Percentiles rank a stretch among this genome's conserved stretches.
These are phyloP conservation scores for Pachyramphus minor DNA, from an alignment of 2,113 vertebrate species.

Conservation along the genomic window DNA sequence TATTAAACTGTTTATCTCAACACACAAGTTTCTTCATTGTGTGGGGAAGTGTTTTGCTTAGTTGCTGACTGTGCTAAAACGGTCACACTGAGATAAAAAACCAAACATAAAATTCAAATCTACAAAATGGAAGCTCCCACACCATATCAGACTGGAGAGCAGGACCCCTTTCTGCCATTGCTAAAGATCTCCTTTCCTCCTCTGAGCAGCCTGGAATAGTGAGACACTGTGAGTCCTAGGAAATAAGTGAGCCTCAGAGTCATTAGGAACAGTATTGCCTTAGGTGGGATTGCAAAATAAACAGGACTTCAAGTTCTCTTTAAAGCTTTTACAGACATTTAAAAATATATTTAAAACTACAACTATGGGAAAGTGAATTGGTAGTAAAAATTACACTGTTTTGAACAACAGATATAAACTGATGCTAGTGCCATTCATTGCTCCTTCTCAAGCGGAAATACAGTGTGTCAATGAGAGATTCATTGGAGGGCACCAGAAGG, in stretches of 20 bases:
- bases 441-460: background rate
- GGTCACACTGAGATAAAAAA: background rate
- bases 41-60: background rate
- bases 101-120: background rate
- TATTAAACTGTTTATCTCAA: background rate
- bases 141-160: background rate
- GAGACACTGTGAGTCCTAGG: background rate
- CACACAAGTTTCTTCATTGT: background rate
- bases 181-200: background rate
- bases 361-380: background rate
- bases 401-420: background rate
- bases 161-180: background rate
- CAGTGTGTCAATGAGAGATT: background rate
- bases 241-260: background rate
- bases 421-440: background rate
- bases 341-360: background rate
- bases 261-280: background rate
- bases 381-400: background rate
- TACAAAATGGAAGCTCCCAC: background rate
- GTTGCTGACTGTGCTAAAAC: background rate
- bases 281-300: background rate
- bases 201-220: background rate
- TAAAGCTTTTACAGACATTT: background rate
- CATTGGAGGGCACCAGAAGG: background rate
- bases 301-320: background rate